phyloP scores from a whole-genome alignment of 2,797 vertebrate species.

The Megalops cyprinoides region DNA sequence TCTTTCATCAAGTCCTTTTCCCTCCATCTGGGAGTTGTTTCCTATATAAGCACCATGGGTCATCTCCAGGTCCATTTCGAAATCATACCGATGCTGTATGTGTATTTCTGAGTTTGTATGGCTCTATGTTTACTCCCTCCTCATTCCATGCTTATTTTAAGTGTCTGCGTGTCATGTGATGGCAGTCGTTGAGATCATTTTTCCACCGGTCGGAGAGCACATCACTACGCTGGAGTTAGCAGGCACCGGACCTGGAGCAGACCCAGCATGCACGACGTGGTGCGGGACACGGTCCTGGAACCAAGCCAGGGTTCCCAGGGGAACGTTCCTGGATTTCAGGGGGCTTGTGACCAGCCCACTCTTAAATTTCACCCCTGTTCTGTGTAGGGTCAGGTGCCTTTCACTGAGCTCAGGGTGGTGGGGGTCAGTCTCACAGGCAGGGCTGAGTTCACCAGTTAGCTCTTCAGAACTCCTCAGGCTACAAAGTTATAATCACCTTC shows the following conservation, averaged over 20 bases:
- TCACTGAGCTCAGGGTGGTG: background rate
- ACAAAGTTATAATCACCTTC: background rate
- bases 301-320: background rate
- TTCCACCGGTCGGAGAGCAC: background rate
- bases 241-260: background rate
- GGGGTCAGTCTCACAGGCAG: background rate
- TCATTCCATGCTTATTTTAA: background rate
- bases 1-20: too few species aligned
- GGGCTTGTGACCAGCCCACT: background rate
- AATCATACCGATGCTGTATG: too few species aligned
- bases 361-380: slow-evolving; percentile 14
- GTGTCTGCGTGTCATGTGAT: slow-evolving; percentile 2
- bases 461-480: background rate
- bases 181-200: background rate
- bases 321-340: slow-evolving; percentile 3
- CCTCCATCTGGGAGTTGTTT: too few species aligned
- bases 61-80: too few species aligned
- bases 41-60: too few species aligned
- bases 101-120: background rate
- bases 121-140: background rate
- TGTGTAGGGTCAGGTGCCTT: background rate
- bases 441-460: background rate
- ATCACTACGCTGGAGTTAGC: too few species aligned
- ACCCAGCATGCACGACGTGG: slow-evolving; percentile 2
- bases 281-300: background rate